Evolutionary conservation across 2,888 invertebrate species (phyloP), one percentile per base, ranked within the genome.

Genomic region (Erynnis tages): DNA sequence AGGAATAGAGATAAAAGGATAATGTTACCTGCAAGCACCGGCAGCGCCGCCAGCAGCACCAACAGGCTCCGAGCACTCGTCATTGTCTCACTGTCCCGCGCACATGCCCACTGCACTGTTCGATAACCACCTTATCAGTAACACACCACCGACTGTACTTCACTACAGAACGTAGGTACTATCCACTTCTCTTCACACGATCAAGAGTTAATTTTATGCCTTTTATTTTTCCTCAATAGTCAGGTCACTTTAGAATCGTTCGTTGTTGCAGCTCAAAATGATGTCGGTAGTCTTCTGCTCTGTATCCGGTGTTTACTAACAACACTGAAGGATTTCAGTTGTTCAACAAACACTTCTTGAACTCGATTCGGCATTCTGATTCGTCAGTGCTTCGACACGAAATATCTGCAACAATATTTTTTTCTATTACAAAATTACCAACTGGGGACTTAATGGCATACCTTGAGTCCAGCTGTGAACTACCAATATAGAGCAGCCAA

Each of bases 31-130:
- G 79, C 71, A 25, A 83, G 72, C 4, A 74, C 68, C 21, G 82
- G 77, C 63, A 82, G 63, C 58, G 69, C 73, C 5, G 71, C 73
- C 54, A 81, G 59, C 63, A 82, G 62, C 65, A 79, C 62, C 61
- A 80, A 59, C 37, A 69, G 65, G 4, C 19, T 11, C 10, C 30
- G 10, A 2, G 11, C 10, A 37, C 35, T 16, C 35, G 5, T 5
- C 21, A 35, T 35, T 17, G n/a, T 17, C 1, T 35, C n/a, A 4
- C 14, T 10, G 17, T n/a, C n/a, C n/a, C 21, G 21, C 21, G 21
- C 21, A 21, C 5, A 4, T 3, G 21, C 21, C 17, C 14, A 35
- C 4, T n/a, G 4, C 17, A 17, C 10, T 4, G 4, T 2, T 0
- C 8, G n/a, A 4, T 17, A 8, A 16, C n/a, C 17, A n/a, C n/a